Conservation (phyloP, 2,113 vertebrate genomes). For the Chaetodon trifascialis region DNA sequence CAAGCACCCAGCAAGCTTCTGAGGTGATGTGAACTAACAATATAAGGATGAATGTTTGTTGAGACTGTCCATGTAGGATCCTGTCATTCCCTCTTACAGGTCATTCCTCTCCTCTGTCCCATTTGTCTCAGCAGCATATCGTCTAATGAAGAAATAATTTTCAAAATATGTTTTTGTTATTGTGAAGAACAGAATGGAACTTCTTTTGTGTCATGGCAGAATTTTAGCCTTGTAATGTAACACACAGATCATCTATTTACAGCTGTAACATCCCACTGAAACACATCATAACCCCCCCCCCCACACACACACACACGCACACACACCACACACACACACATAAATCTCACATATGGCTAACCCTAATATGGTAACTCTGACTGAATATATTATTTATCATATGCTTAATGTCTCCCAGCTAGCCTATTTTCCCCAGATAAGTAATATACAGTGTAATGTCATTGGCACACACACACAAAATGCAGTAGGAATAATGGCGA, state of each 20-base stretch:
- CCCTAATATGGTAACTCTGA: slow-evolving; percentile 77
- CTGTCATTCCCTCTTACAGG: background rate
- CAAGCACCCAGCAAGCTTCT: background rate
- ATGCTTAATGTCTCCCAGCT: slow-evolving; percentile 78
- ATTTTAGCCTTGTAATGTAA: background rate
- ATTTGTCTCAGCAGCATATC: background rate
- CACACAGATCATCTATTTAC: slow-evolving; percentile 28
- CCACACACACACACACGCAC: slow-evolving; percentile 3
- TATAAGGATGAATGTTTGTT: background rate
- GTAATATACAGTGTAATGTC: slow-evolving; percentile 81
- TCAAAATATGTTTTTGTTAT: background rate
- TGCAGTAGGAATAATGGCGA: slow-evolving; percentile 76
- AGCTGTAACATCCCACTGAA: slow-evolving; percentile 55
- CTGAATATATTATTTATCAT: slow-evolving; percentile 82
- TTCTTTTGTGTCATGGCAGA: slow-evolving; percentile 1
- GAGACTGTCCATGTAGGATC: background rate
- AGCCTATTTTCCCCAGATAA: slow-evolving; percentile 79
- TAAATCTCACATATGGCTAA: slow-evolving; percentile 51
- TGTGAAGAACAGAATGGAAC: background rate
- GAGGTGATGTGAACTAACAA: background rate
- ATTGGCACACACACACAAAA: slow-evolving; percentile 43
- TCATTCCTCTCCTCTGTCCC: background rate
- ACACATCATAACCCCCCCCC: slow-evolving; percentile 57
- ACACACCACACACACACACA: slow-evolving; percentile 26
- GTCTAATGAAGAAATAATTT: background rate